Evolutionary conservation across 2,888 invertebrate species (phyloP), one percentile per base, ranked within the genome.

Genomic region (Monopis laevigella): DNA sequence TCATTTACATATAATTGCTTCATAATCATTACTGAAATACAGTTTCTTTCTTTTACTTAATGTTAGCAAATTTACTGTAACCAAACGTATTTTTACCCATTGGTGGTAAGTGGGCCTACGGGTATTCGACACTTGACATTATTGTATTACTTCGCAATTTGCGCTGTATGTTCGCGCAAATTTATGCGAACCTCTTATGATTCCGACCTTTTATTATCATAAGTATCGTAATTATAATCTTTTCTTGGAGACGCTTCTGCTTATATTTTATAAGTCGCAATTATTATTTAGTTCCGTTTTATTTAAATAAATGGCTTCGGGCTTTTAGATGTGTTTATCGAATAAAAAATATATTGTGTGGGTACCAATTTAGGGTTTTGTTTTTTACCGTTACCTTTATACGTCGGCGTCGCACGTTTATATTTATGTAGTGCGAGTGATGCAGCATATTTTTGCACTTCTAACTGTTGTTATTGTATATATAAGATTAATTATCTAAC

Each of bases 81-180:
- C 14, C 32, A n/a, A 6, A 44, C 42, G 19, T 19, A 12, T 49
- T 52, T 51, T 51, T 51, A 47, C 28, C 38, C 45, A 48, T n/a
- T 32, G 14, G 14, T 51, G 44, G 44, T 40, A 32, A 28, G 29
- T 41, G n/a, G n/a, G 47, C 50, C 49, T 49, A 46, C 46, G 50
- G 50, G 46, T 42, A 41, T 32, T 16, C 16, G 6, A 32, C 46
- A 50, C 51, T 32, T 52, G 53, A 51, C 51, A 49, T 51, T 58
- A 54, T 56, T 56, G 54, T 57, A 58, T 56, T 56, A 59, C 51
- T 43, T 45, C 40, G 55, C 48, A 58, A 55, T 54, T 58, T 54
- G 49, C 49, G 50, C 49, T 49, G 47, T 47, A 46, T 35, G 43
- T 49, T 44, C 46, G 40, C 44, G 43, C 46, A 48, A 53, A 50